These are phyloP conservation scores for Rosalia funebris DNA, from an alignment of 2,888 invertebrate species.

Conservation along the genomic window DNA sequence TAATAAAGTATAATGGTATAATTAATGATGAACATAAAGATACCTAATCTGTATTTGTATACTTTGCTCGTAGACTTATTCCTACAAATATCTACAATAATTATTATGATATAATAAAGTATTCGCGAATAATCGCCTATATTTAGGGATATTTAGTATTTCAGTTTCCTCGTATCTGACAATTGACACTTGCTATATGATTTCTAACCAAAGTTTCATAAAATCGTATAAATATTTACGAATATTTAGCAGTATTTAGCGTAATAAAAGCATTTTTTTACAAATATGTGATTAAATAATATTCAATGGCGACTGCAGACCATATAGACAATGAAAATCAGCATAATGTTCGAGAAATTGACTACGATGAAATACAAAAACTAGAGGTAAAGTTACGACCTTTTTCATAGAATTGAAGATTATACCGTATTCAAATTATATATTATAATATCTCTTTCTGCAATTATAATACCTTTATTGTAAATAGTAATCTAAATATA, in stretches of 20 bases:
- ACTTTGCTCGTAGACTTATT: no score
- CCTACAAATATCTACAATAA: no score
- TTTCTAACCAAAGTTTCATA: slow-evolving; percentile 35
- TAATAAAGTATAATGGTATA: no score
- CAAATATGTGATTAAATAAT: slow-evolving; percentile 49
- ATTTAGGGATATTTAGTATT: neutral
- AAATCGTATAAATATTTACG: slow-evolving; percentile 37
- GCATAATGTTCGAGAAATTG: slow-evolving; percentile 80
- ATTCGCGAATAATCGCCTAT: neutral
- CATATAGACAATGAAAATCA: slow-evolving; percentile 58
- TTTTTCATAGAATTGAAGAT: no score
- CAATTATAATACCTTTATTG: no score
- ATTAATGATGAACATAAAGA: no score
- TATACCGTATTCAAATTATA: no score
- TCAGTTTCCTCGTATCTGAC: slow-evolving; percentile 3
- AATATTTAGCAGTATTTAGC: slow-evolving; percentile 29
- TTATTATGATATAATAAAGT: no score
- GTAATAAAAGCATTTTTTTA: slow-evolving; percentile 28
- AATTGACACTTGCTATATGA: slow-evolving; percentile 26
- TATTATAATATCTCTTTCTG: no score
- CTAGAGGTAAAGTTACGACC: slow-evolving; percentile 70
- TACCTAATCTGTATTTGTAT: no score
- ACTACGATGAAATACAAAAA: slow-evolving; percentile 79
- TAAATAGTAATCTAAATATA: no score
- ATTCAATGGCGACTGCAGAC: slow-evolving; percentile 59